These are phyloP conservation scores for Cercocebus atys DNA, from an alignment of 2,113 vertebrate genomes.

Conservation along the genomic window DNA sequence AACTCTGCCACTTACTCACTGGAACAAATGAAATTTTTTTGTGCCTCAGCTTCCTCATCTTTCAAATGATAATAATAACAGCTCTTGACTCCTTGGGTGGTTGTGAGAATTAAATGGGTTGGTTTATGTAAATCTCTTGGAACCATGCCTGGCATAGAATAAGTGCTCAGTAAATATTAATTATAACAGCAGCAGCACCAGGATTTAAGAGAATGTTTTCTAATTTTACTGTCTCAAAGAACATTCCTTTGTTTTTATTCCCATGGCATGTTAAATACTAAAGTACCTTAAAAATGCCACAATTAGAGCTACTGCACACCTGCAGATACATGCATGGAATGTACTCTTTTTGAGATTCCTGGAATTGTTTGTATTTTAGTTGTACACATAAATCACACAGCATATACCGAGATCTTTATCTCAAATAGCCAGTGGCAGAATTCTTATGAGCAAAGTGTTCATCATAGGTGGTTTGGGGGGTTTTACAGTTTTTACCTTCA, in stretches of 20 bases:
- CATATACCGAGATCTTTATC: constrained; percentile 44
- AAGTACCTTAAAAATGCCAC: background rate
- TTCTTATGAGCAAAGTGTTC: constrained; percentile 33
- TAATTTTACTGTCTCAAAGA: constrained; percentile 3
- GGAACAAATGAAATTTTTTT: background rate
- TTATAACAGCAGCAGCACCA: background rate
- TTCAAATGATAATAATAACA: background rate
- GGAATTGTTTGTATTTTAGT: constrained; percentile 44
- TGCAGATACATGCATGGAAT: constrained; percentile 51
- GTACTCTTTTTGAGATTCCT: constrained; percentile 27
- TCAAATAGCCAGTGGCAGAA: background rate
- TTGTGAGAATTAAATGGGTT: background rate
- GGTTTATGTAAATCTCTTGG: constrained; percentile 1
- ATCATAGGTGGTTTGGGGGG: background rate
- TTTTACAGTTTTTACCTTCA: background rate
- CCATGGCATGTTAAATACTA: background rate
- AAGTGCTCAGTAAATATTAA: background rate
- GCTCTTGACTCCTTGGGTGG: background rate
- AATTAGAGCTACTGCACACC: background rate
- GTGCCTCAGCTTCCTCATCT: background rate
- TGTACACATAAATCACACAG: constrained; percentile 13
- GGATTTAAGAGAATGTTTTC: background rate
- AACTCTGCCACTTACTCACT: background rate
- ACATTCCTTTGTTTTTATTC: constrained; percentile 4
- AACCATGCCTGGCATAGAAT: background rate